phyloP scores from a whole-genome alignment of 1,140 invertebrate species.

The Drosophila punjabiensis region DNA sequence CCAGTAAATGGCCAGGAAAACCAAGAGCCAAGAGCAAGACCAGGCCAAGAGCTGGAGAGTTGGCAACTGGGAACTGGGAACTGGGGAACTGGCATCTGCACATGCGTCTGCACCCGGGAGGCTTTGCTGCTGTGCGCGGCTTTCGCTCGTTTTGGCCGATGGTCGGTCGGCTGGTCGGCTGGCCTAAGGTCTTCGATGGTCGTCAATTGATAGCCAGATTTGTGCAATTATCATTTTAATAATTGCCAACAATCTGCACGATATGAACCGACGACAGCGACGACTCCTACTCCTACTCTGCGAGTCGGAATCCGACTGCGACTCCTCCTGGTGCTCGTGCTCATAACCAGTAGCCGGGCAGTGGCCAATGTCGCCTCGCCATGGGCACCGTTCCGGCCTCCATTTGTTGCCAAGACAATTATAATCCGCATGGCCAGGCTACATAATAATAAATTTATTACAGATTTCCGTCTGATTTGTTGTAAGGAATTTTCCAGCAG shows the following conservation, averaged over 20 bases:
- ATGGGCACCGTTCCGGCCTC: slow-evolving; percentile 38
- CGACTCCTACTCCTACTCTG: slow-evolving; percentile 8
- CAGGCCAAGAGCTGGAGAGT: slow-evolving; percentile 15
- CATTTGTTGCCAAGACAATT: slow-evolving; percentile 54
- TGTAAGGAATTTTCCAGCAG: slow-evolving; percentile 66
- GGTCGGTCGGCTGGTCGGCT: slow-evolving; percentile 25
- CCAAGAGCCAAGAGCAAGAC: slow-evolving; percentile 39
- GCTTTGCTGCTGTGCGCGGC: slow-evolving; percentile 55
- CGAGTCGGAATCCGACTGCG: neutral
- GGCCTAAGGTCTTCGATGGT: slow-evolving; percentile 85
- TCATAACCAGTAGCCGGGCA: slow-evolving; percentile 81
- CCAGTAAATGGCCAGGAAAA: slow-evolving; percentile 15
- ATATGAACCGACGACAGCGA: slow-evolving; percentile 75
- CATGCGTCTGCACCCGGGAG: slow-evolving; percentile 35
- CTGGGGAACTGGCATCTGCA: slow-evolving; percentile 51
- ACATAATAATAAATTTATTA: slow-evolving; percentile 85
- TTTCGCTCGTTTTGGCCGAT: slow-evolving; percentile 76
- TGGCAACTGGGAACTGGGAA: slow-evolving; percentile 11
- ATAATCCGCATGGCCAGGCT: slow-evolving; percentile 60
- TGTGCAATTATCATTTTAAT: slow-evolving; percentile 85
- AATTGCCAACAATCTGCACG: slow-evolving; percentile 85
- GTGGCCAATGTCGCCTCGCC: slow-evolving; percentile 44
- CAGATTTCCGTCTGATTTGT: slow-evolving; percentile 85
- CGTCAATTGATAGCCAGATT: slow-evolving; percentile 85
- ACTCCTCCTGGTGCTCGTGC: slow-evolving; percentile 56